A percentile compares a stretch with the other conserved stretches of the same genome.
Evolutionary conservation across 2,888 invertebrate species (phyloP).

Genomic region (Thereva nobilitata): DNA sequence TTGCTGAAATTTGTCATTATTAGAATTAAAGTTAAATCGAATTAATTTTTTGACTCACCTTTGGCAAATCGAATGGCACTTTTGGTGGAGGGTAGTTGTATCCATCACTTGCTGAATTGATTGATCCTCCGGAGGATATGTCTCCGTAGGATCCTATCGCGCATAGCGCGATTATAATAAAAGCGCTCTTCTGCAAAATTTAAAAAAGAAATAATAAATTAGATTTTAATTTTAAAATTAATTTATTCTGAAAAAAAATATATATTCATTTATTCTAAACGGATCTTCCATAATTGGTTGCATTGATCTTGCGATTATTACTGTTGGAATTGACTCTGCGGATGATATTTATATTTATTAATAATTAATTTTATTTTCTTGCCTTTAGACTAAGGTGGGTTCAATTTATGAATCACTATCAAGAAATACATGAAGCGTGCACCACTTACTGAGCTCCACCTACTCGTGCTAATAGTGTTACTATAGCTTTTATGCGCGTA

Average conservation of each 20-base stretch:
- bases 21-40: not conserved
- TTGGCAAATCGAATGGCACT: constrained; percentile 18
- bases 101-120: constrained; percentile 25
- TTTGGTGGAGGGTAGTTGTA: constrained; percentile 20
- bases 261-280: too few species aligned
- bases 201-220: not conserved
- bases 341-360: too few species aligned
- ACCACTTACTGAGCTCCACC: too few species aligned
- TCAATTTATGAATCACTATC: too few species aligned
- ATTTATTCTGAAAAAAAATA: not conserved
- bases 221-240: not conserved
- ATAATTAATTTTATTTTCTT: too few species aligned
- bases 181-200: constrained; percentile 23
- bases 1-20: not conserved
- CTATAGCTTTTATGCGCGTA: too few species aligned
- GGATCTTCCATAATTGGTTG: too few species aligned
- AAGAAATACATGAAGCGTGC: too few species aligned
- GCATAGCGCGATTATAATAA: constrained; percentile 26
- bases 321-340: too few species aligned
- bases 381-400: too few species aligned
- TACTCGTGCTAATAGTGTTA: too few species aligned
- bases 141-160: constrained; percentile 21
- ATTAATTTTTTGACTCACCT: not conserved
- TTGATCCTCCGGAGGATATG: constrained; percentile 19
- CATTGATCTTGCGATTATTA: too few species aligned